Evolutionary conservation across 2,797 vertebrate genomes (phyloP), one percentile per base, ranked within the genome.

Genomic region (Pogonophryne albipinna): DNA sequence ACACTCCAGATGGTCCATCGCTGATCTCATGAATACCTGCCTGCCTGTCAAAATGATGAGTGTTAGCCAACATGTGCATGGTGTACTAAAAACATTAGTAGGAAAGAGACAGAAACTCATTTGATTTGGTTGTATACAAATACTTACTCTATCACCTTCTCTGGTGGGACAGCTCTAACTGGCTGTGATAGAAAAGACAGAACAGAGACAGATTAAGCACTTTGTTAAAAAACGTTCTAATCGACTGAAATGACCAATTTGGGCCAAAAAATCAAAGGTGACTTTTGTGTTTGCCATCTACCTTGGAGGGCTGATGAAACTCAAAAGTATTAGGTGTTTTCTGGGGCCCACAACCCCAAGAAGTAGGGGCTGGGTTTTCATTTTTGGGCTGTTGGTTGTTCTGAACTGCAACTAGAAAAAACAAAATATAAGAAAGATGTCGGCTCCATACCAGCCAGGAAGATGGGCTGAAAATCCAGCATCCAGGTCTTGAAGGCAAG

Each of bases 111-210:
- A 53, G 2, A 63, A 45, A 8, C 6, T 8, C 0, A 45, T 46
- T 45, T 49, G 9, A 27, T 51, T 64, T 4, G n/a, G 1, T 31
- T 19, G 0, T 6, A 53, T 44, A 50, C 17, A 19, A 42, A 42
- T 7, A 94, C 95, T 95, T 80, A 95, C 95, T 95, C 91, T 2
- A 95, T 93, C 19, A 89, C 66, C 63, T 84, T 95, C 81, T 95
- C 95, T 61, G 73, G 61, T 41, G 94, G 95, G 71, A 90, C 79
- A 52, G 85, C 82, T 92, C 92, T 87, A 63, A 91, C 6, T 8
- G 67, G 66, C 95, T 95, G 80, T 31, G 64, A 55, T 58, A 74
- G 14, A 72, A 66, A 59, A 77, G 9, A 65, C 14, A 53, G 44
- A 12, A 50, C 13, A 72, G n/a, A 50, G 14, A 3, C 51, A 10